Percentiles rank a stretch among this genome's conserved stretches.
Conservation (phyloP, 2,113 vertebrate genomes). For the Alethe diademata region DNA sequence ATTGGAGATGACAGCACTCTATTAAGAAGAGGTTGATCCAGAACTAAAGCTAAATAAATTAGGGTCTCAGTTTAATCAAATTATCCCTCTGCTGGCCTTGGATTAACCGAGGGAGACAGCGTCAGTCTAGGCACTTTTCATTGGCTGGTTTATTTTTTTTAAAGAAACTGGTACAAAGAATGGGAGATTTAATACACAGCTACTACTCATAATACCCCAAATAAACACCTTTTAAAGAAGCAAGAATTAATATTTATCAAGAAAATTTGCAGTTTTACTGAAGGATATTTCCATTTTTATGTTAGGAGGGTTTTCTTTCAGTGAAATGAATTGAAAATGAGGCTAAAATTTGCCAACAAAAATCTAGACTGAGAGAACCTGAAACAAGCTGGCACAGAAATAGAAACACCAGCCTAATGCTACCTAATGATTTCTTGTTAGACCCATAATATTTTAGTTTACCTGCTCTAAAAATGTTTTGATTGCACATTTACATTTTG, state of each 20-base stretch:
- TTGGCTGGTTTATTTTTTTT: conserved; percentile 67
- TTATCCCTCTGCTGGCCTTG: conserved; percentile 79
- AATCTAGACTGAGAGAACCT: neutral
- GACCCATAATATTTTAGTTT: neutral
- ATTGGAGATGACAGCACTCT: conserved; percentile 83
- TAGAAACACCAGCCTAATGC: neutral
- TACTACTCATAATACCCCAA: conserved; percentile 62
- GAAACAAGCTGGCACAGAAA: neutral
- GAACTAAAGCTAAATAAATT: conserved; percentile 93
- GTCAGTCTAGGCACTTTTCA: conserved; percentile 71
- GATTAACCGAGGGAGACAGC: conserved; percentile 77
- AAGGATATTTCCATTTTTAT: neutral
- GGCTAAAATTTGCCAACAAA: neutral
- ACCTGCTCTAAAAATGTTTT: neutral
- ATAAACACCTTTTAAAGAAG: conserved; percentile 35
- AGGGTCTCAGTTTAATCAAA: conserved; percentile 89
- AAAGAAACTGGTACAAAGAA: conserved; percentile 70
- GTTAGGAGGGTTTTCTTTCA: neutral
- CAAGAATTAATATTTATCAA: conserved; percentile 56
- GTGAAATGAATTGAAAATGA: conserved; percentile 6
- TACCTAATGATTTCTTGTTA: neutral
- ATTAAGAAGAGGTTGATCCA: conserved; percentile 84
- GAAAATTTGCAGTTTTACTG: conserved; percentile 10
- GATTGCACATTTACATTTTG: neutral
- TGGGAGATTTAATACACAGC: conserved; percentile 69